phyloP scores from a whole-genome alignment of 2,797 vertebrate genomes.

The Catostomus latipinnis region DNA sequence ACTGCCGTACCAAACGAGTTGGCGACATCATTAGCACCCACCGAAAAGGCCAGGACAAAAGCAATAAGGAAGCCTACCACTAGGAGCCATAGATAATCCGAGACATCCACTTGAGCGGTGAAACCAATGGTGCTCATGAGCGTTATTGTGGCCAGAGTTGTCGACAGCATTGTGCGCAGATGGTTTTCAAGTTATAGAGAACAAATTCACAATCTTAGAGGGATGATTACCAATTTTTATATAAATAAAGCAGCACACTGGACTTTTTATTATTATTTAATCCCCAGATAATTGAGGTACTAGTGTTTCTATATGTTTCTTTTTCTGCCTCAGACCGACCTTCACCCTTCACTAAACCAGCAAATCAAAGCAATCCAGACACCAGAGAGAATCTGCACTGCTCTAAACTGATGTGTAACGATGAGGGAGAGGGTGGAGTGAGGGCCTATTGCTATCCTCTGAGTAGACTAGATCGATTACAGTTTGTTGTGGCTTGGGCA shows the following conservation, averaged over 20 bases:
- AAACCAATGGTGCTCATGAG: constrained; percentile 53
- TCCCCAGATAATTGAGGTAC: constrained; percentile 79
- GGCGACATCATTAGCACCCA: constrained; percentile 97
- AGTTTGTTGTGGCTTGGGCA: constrained; percentile 75
- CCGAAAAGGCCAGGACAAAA: constrained; percentile 94
- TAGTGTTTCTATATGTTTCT: constrained; percentile 71
- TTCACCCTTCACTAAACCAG: constrained; percentile 64
- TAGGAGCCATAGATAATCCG: constrained; percentile 85
- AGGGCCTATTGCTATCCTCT: constrained; percentile 86
- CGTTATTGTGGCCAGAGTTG: constrained; percentile 68
- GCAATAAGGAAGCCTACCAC: constrained; percentile 94
- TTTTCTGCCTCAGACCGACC: constrained; percentile 64
- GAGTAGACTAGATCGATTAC: constrained; percentile 73
- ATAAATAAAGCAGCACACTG: constrained; percentile 65
- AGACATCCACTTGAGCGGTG: constrained; percentile 48
- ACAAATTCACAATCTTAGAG: constrained; percentile 71
- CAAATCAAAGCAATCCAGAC: constrained; percentile 70
- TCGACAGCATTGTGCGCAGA: constrained; percentile 73
- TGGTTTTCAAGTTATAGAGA: constrained; percentile 62
- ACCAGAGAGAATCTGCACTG: constrained; percentile 56
- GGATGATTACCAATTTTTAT: constrained; percentile 61
- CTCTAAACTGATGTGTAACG: constrained; percentile 69
- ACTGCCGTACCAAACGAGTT: constrained; percentile 98
- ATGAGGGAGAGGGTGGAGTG: constrained; percentile 69
- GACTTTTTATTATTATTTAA: constrained; percentile 62